Evolutionary conservation across 2,797 vertebrate species (phyloP), one percentile per base, ranked within the genome.

Genomic region (Melanotaenia pygmaea): DNA sequence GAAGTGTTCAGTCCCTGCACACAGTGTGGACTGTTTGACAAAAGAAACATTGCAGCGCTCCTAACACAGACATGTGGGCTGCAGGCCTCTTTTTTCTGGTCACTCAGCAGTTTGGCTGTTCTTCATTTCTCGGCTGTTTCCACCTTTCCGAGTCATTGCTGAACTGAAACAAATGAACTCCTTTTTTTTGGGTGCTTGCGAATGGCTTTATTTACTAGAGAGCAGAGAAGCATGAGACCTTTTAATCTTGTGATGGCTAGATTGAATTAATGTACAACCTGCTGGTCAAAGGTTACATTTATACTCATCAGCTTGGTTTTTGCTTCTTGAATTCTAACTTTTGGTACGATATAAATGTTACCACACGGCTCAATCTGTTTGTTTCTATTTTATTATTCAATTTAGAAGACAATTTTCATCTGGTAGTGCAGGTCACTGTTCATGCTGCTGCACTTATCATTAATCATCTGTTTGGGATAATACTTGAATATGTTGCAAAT

Each of bases 51-150:
- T 89, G 86, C 88, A 81, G 84, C 76, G 72, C 70, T 84, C 74
- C 82, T 82, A 88, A 87, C 86, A 86, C 71, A 83, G 77, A 89
- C 81, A 75, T 84, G 84, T 87, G 84, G 86, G 86, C 84, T 86
- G 72, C 76, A 68, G 76, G 63, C 63, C 70, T 60, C 43, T 28
- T 45, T 69, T 90, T 93, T 89, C 70, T 86, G 85, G 88, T 82
- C 84, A 82, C 86, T 91, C 89, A 92, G 87, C 92, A 90, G 80
- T 91, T 91, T 80, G 76, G 71, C 72, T 70, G 30, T 90, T 89
- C 72, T 80, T 88, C 82, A 85, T 87, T 76, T 85, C 82, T 88
- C 83, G 85, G 86, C 87, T 82, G 61, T 85, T 87, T 86, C 71
- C 76, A 79, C 73, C 81, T 80, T 82, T 76, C 40, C 57, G 38